phyloP scores from a whole-genome alignment of 1,140 invertebrate species.

The Drosophila virilis region DNA sequence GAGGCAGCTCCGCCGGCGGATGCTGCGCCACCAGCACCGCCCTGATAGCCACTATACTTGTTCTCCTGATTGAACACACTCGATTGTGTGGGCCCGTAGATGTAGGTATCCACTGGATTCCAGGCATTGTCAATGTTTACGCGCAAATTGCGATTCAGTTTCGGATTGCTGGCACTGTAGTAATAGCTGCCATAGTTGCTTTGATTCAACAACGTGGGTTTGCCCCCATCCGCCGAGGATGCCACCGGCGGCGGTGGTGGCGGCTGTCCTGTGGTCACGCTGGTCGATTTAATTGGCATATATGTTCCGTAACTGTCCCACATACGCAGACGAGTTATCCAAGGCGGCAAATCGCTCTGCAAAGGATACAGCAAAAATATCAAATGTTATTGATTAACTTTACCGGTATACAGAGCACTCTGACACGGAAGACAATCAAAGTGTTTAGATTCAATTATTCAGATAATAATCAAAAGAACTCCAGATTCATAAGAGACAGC shows the following conservation, averaged over 20 bases:
- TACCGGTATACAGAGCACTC: no score
- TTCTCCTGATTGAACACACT: slow-evolving; percentile 84
- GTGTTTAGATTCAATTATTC: no score
- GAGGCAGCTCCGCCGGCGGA: slow-evolving; percentile 22
- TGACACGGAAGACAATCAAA: no score
- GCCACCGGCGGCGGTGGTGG: slow-evolving; percentile 75
- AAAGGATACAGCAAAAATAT: neutral
- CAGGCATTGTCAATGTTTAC: slow-evolving; percentile 84
- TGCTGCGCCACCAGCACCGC: slow-evolving; percentile 36
- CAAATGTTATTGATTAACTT: slow-evolving; percentile 2
- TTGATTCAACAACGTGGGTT: slow-evolving; percentile 70
- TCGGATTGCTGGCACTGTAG: slow-evolving; percentile 82
- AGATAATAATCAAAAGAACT: no score
- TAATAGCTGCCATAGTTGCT: slow-evolving; percentile 78
- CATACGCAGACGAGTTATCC: slow-evolving; percentile 86
- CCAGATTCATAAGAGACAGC: no score
- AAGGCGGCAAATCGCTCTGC: slow-evolving; percentile 84
- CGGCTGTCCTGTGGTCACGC: slow-evolving; percentile 76
- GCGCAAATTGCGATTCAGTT: slow-evolving; percentile 75
- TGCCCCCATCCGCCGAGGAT: slow-evolving; percentile 72
- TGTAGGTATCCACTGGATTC: slow-evolving; percentile 84
- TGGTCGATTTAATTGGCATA: slow-evolving; percentile 77
- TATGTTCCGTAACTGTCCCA: slow-evolving; percentile 86
- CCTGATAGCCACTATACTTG: slow-evolving; percentile 82
- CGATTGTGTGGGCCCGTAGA: slow-evolving; percentile 82